Percentiles rank a stretch among this genome's conserved stretches.
Conservation (phyloP, 2,888 invertebrate species). For the Eurytoma adleriae region DNA sequence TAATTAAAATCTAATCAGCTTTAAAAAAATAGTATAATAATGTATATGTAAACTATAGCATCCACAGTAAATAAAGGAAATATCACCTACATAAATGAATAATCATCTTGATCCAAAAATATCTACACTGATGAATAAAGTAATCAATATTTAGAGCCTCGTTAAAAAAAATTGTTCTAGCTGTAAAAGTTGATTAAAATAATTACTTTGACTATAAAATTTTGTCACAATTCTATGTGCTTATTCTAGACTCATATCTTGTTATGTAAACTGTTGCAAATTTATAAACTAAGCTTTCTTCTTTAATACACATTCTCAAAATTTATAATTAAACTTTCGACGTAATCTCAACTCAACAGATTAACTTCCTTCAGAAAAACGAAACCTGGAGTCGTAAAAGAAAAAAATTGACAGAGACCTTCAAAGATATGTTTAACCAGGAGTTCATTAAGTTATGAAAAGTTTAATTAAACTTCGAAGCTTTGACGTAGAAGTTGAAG, state of each 20-base stretch:
- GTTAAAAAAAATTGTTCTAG: slow-evolving; percentile 83
- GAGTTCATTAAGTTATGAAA: slow-evolving; percentile 47
- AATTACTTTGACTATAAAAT: slow-evolving; percentile 80
- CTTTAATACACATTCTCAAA: background rate
- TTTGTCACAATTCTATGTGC: slow-evolving; percentile 86
- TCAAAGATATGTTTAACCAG: slow-evolving; percentile 12
- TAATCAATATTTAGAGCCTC: slow-evolving; percentile 86
- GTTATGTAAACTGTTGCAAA: no score
- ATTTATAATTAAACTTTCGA: slow-evolving; percentile 20
- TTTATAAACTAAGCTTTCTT: no score
- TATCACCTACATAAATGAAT: no score
- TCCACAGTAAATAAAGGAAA: no score
- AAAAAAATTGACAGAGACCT: slow-evolving; percentile 15
- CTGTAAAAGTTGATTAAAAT: slow-evolving; percentile 92
- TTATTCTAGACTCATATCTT: no score
- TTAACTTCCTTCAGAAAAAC: slow-evolving; percentile 7
- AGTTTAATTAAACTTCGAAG: slow-evolving; percentile 42
- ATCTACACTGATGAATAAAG: slow-evolving; percentile 89
- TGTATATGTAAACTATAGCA: no score
- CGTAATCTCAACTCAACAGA: background rate
- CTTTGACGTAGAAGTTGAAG: slow-evolving; percentile 14
- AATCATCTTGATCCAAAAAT: slow-evolving; percentile 88
- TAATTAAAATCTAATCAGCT: no score
- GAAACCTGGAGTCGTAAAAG: background rate
- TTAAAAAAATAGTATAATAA: background rate